Conservation (phyloP, 1,140 invertebrate species). For the Doryteuthis pealeii region DNA sequence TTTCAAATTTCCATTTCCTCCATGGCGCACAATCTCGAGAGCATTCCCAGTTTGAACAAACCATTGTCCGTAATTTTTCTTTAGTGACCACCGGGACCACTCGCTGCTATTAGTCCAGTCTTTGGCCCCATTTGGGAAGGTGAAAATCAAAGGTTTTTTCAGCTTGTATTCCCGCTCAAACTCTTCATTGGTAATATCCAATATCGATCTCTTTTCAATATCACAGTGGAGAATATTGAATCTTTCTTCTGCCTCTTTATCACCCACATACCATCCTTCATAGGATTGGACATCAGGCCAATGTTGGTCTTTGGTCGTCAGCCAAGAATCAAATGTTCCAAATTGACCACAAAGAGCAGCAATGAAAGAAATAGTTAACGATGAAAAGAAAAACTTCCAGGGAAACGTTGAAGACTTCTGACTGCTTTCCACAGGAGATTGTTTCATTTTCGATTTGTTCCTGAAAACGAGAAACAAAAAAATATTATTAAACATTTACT, state of each 20-base stretch:
- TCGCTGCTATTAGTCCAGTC: slow-evolving; percentile 45
- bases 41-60: slow-evolving; percentile 41
- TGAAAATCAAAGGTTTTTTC: slow-evolving; percentile 49
- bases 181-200: slow-evolving; percentile 32
- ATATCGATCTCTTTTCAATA: slow-evolving; percentile 35
- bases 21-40: slow-evolving; percentile 48
- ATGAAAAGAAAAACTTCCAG: too few species aligned
- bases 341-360: too few species aligned
- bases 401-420: too few species aligned
- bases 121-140: slow-evolving; percentile 45
- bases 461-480: too few species aligned
- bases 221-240: slow-evolving; percentile 29
- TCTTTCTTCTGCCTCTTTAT: neutral
- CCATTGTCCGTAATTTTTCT: slow-evolving; percentile 44
- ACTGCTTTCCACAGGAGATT: too few species aligned
- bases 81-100: slow-evolving; percentile 42
- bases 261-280: neutral
- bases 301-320: too few species aligned
- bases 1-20: slow-evolving; percentile 45
- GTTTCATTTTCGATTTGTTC: too few species aligned
- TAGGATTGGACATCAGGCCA: neutral
- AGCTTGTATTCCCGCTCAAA: slow-evolving; percentile 46
- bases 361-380: too few species aligned
- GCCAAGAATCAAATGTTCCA: too few species aligned
- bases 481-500: too few species aligned